A percentile compares a stretch with the other conserved stretches of the same genome.
Conservation (phyloP, 2,797 vertebrate species). For the Coregonus sp. region DNA sequence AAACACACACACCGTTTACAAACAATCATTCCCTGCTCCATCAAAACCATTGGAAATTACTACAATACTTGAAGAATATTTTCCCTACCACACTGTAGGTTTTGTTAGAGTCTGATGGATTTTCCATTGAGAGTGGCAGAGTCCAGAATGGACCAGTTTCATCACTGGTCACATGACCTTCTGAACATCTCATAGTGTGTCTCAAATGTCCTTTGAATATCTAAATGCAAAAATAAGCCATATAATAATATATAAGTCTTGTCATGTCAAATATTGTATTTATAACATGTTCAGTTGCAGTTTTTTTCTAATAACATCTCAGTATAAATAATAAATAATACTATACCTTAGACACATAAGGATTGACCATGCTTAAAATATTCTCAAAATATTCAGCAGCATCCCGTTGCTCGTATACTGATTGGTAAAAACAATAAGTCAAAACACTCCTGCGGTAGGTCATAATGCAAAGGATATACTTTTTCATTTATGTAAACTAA, state of each 20-base stretch:
- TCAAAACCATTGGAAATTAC: neutral
- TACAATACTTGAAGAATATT: neutral
- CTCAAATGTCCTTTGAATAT: conserved; percentile 56
- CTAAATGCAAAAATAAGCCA: conserved; percentile 49
- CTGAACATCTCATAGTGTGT: conserved; percentile 45
- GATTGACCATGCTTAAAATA: conserved; percentile 55
- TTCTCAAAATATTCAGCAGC: conserved; percentile 72
- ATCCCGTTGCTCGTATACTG: conserved; percentile 65
- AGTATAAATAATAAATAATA: neutral
- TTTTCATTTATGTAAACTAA: neutral
- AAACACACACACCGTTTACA: neutral
- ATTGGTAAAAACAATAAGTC: neutral
- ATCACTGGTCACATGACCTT: accelerated
- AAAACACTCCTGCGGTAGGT: neutral
- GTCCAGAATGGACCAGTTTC: conserved; percentile 49
- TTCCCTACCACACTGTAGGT: conserved; percentile 61
- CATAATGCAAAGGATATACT: neutral
- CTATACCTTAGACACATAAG: conserved; percentile 51
- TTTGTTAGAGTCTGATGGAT: neutral
- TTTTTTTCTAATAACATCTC: neutral
- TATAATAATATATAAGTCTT: neutral
- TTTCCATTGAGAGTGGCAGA: conserved; percentile 57
- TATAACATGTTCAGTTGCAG: neutral
- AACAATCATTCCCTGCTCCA: neutral
- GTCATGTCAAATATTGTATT: neutral